phyloP scores from a whole-genome alignment of 1,140 invertebrate genomes.

The Callitettix versicolor region DNA sequence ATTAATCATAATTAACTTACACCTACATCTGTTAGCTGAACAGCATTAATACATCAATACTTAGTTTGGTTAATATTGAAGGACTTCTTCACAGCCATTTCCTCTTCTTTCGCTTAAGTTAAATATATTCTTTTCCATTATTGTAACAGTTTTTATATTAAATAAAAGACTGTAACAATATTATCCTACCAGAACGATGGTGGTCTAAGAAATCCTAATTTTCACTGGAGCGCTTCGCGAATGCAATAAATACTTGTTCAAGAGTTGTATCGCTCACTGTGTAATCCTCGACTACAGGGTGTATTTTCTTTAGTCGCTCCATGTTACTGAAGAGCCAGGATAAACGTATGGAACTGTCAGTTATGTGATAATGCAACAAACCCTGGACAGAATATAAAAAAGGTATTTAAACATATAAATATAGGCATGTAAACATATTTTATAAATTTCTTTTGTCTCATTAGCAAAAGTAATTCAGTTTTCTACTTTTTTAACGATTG shows the following conservation, averaged over 20 bases:
- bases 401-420: background rate
- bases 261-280: constrained; percentile 50
- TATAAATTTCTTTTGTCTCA: background rate
- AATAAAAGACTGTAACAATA: too few species aligned
- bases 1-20: background rate
- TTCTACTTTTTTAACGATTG: background rate
- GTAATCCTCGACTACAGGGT: constrained; percentile 44
- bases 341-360: constrained; percentile 33
- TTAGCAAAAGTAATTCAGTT: background rate
- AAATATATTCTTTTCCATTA: too few species aligned
- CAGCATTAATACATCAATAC: background rate
- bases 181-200: too few species aligned
- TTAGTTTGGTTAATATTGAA: too few species aligned
- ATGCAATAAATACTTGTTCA: constrained; percentile 44
- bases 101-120: too few species aligned
- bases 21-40: background rate
- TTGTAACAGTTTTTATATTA: too few species aligned
- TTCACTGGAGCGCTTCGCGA: constrained; percentile 25
- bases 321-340: constrained; percentile 42
- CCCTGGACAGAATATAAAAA: constrained; percentile 31
- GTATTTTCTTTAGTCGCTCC: constrained; percentile 35
- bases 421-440: background rate
- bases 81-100: too few species aligned
- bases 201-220: too few species aligned
- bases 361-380: constrained; percentile 44